Conservation (phyloP, 1,140 invertebrate species). For the Tachypleus tridentatus region DNA sequence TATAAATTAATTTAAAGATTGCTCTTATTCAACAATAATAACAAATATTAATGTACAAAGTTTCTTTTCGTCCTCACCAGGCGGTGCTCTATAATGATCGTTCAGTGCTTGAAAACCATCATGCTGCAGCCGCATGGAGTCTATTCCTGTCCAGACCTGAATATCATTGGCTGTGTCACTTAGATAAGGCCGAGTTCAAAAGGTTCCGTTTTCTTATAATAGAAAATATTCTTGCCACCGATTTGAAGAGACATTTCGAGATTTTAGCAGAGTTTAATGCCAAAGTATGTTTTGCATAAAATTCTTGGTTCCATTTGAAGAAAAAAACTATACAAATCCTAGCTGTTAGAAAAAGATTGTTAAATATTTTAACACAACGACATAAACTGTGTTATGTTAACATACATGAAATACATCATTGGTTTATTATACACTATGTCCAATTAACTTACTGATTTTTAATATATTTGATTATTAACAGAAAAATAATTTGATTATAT, state of each 20-base stretch:
- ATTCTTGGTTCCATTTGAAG: no score
- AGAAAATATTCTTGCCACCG: constrained; percentile 91
- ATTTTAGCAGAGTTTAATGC: constrained; percentile 77
- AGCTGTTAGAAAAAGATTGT: no score
- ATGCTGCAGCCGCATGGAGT: constrained; percentile 74
- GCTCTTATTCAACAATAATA: neutral
- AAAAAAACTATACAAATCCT: no score
- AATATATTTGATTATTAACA: no score
- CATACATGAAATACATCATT: no score
- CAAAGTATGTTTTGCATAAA: constrained; percentile 22
- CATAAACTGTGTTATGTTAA: no score
- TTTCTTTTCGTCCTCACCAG: constrained; percentile 4
- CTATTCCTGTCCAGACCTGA: constrained; percentile 55
- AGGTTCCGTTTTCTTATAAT: constrained; percentile 64
- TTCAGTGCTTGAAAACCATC: constrained; percentile 86
- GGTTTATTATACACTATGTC: no score
- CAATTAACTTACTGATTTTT: no score
- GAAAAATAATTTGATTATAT: no score
- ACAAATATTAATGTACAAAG: no score
- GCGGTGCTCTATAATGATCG: constrained; percentile 88
- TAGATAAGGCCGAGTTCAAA: constrained; percentile 78
- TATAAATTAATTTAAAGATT: neutral
- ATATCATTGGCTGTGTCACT: constrained; percentile 39
- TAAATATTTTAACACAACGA: no score
- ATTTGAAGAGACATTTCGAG: constrained; percentile 95